phyloP scores from a whole-genome alignment of 2,113 vertebrate genomes.

The Pavo muticus region DNA sequence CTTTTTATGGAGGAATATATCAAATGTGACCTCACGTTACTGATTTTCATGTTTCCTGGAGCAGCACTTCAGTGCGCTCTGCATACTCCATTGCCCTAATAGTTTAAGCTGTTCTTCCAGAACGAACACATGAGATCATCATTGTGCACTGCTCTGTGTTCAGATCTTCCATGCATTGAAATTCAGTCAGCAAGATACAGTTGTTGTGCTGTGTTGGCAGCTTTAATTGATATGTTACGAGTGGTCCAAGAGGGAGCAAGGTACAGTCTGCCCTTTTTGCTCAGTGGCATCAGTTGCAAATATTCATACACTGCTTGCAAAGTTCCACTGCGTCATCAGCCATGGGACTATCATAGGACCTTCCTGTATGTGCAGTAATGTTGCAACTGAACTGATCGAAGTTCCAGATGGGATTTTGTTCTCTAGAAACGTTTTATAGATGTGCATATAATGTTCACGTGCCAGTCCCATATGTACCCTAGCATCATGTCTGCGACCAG shows the following conservation, averaged over 20 bases:
- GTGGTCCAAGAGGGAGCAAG: neutral
- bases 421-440: neutral
- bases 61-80: neutral
- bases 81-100: slow-evolving; percentile 24
- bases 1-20: neutral
- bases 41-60: neutral
- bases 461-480: accelerated
- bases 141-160: neutral
- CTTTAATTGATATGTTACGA: neutral
- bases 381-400: neutral
- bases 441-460: accelerated
- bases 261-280: neutral
- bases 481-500: neutral
- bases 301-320: neutral
- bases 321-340: neutral
- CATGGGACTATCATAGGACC: neutral
- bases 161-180: neutral
- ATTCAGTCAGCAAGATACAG: neutral
- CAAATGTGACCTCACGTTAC: slow-evolving; percentile 28
- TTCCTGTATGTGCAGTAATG: neutral
- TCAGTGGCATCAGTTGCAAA: neutral
- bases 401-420: neutral
- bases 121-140: neutral
- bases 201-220: neutral
- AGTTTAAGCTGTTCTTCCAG: slow-evolving; percentile 37